Conservation (phyloP, 2,888 invertebrate species). For the Nasonia oneida region DNA sequence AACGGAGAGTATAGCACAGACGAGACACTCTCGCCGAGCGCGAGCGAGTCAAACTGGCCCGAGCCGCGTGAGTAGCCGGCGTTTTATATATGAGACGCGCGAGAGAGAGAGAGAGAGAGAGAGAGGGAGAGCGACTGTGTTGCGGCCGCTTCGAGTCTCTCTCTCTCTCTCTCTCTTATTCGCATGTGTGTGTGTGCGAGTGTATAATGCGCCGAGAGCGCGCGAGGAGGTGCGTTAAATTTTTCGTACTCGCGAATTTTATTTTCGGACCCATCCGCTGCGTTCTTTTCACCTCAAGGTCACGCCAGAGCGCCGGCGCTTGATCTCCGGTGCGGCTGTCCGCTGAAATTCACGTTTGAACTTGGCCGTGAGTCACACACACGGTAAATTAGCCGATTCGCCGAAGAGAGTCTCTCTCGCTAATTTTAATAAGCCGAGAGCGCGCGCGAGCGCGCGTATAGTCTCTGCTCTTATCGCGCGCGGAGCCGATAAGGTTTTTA, state of each 20-base stretch:
- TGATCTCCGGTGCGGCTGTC: no score
- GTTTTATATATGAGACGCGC: conserved; percentile 70
- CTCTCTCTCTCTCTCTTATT: no score
- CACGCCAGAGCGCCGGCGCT: no score
- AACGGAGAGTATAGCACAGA: no score
- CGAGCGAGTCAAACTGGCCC: conserved; percentile 75
- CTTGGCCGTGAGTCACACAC: not conserved
- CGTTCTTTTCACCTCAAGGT: no score
- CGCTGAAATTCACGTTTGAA: no score
- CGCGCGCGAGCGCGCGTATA: not conserved
- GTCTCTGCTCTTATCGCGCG: not conserved
- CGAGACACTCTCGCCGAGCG: conserved; percentile 70
- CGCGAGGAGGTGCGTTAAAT: not conserved
- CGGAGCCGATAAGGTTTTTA: not conserved
- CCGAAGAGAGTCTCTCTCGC: not conserved
- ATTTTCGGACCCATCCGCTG: no score
- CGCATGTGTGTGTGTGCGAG: no score
- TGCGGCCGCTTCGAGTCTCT: not conserved
- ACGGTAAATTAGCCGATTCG: not conserved
- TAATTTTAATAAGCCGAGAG: not conserved
- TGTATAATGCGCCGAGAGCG: not conserved
- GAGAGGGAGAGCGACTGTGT: conserved; percentile 7
- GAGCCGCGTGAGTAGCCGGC: conserved; percentile 72
- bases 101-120: not conserved
- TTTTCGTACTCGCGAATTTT: not conserved